These are phyloP conservation scores for Drosophila limbata DNA, from an alignment of 2,888 invertebrate genomes.

Conservation along the genomic window DNA sequence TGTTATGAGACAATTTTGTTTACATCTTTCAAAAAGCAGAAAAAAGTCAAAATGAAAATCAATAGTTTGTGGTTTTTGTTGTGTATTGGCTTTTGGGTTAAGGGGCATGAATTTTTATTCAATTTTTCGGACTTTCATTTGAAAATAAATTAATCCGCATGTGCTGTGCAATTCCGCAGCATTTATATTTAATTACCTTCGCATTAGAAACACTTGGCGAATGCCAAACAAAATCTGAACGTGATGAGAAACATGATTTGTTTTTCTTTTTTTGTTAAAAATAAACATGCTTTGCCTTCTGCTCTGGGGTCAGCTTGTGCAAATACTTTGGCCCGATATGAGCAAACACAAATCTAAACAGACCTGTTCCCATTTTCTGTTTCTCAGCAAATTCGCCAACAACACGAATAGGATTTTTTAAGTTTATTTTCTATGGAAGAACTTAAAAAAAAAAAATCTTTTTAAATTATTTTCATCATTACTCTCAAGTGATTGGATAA, in stretches of 20 bases:
- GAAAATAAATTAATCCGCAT: constrained; percentile 38
- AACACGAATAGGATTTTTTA: neutral
- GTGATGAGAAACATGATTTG: constrained; percentile 39
- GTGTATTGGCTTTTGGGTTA: constrained; percentile 18
- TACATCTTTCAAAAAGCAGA: constrained; percentile 24
- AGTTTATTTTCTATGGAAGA: too few relatives aligned
- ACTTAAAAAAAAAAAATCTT: too few relatives aligned
- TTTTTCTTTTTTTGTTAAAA: constrained; percentile 53
- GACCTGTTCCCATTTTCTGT: neutral
- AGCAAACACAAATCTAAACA: neutral
- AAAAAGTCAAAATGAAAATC: neutral
- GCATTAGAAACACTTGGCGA: constrained; percentile 53
- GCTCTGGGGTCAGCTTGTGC: constrained; percentile 24
- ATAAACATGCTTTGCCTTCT: constrained; percentile 61
- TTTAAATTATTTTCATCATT: too few relatives aligned
- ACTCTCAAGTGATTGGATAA: too few relatives aligned
- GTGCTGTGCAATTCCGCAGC: constrained; percentile 41
- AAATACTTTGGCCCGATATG: neutral
- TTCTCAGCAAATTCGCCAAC: neutral
- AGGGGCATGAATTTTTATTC: constrained; percentile 44
- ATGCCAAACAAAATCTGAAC: constrained; percentile 58
- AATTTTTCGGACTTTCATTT: constrained; percentile 19
- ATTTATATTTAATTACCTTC: constrained; percentile 66
- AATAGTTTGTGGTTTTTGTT: constrained; percentile 12
- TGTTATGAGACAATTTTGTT: constrained; percentile 27